Base-by-base conservation (phyloP, 1,140 invertebrate species). In the Antheraea pernyi region DNA sequence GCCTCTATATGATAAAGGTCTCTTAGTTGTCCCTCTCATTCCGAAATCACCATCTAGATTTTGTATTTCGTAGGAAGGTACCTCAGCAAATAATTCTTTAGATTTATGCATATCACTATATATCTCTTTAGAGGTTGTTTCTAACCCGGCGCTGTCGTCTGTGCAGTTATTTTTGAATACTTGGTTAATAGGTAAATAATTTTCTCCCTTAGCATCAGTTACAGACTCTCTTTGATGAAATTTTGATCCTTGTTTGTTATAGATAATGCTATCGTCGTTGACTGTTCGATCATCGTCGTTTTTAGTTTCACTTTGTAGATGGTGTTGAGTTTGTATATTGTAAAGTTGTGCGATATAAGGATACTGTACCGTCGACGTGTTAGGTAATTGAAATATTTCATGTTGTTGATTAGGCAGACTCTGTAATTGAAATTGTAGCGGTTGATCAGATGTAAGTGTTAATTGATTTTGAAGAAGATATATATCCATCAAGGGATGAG, bases 101-200 rank as follows among this genome's bases (percentile, higher is more conserved):
- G 77, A 62, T 71, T 81, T 81, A 16, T 78, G 72, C 19, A 78
- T 59, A 63, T 80, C 72, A 48, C 59, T 80, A 37, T 48, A 71
- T 16, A 70, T 48, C 72, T 76, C 64, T 67, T 69, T 68, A 16
- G 77, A 48, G 48, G 22, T 19, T 18, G 70, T 69, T 68, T 81
- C 53, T 59, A 46, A 48, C 7, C 0, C 48, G 7, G 68, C 58
- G 53, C 62, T 58, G 22, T 83, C 78, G 18, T 79, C 72, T 6
- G 79, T 69, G 62, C 88, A 91, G 19, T 81, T 79, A 70, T 89
- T 72, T 76, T 89, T 91, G 67, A 89, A 91, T 3, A 91, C 86
- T 75, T 81, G 80, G 7, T 90, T 82, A 37, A 88, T 72, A 46
- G 84, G 76, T 42, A 30, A 30, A 36, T 4, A n/a, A 61, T 22